A percentile compares a stretch with the other conserved stretches of the same genome.
These are phyloP conservation scores for Yoshiicerus persimilis DNA, from an alignment of 1,140 invertebrate genomes.

Conservation along the genomic window DNA sequence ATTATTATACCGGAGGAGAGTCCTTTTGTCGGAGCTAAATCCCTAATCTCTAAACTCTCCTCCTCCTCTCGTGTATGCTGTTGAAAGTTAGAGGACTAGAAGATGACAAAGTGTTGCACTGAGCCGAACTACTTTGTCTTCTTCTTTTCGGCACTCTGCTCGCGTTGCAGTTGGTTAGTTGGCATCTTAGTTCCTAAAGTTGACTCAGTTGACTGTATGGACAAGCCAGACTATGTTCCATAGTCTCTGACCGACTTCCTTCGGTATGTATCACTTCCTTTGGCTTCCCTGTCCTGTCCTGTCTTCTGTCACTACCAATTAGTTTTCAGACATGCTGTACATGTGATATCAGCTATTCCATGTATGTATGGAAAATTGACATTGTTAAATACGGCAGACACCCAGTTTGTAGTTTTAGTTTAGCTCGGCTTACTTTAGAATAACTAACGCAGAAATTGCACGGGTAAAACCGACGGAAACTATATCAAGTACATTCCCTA, in stretches of 20 bases:
- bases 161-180: neutral
- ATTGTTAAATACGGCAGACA: conserved; percentile 1
- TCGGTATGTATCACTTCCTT: neutral
- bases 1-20: neutral
- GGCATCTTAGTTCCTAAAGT: neutral
- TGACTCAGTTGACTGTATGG: too few relatives aligned
- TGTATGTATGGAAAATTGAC: neutral
- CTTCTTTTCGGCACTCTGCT: neutral
- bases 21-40: neutral
- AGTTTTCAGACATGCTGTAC: conserved; percentile 7
- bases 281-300: neutral
- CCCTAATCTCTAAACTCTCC: neutral
- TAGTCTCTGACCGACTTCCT: neutral
- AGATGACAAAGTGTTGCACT: neutral
- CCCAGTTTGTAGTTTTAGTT: neutral
- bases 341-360: neutral
- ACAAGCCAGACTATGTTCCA: neutral
- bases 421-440: neutral
- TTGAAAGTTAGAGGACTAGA: neutral
- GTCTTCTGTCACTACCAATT: neutral
- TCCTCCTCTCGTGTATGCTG: neutral
- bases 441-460: neutral
- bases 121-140: neutral
- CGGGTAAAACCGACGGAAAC: neutral
- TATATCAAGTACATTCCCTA: neutral